These are phyloP conservation scores for Geopemphigus sp. DNA, from an alignment of 1,140 invertebrate genomes.

Conservation along the genomic window DNA sequence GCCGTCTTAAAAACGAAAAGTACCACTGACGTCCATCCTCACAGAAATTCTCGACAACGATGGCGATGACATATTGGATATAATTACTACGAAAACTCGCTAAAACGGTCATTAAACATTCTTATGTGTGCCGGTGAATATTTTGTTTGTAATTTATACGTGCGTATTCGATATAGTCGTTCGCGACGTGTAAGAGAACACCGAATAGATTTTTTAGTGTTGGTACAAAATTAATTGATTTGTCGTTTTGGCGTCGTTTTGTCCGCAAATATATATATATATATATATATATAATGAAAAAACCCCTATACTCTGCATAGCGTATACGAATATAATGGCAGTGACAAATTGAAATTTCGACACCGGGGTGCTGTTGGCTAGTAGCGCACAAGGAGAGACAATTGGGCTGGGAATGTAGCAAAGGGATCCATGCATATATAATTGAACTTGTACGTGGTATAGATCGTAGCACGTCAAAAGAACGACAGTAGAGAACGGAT, in stretches of 20 bases:
- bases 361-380: no score
- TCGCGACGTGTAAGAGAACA: neutral
- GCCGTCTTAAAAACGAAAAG: neutral
- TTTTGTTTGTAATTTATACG: neutral
- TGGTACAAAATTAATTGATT: neutral
- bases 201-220: neutral
- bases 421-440: constrained; percentile 1
- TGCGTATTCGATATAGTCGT: neutral
- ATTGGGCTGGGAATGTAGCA: neutral
- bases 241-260: neutral
- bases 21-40: no score
- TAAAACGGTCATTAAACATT: neutral
- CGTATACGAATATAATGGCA: no score
- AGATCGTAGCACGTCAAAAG: constrained; percentile 28
- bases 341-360: constrained; percentile 20
- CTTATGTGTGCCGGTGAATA: neutral
- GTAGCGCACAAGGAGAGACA: neutral
- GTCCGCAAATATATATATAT: no score
- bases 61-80: no score
- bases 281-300: no score
- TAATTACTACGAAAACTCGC: neutral
- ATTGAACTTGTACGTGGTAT: constrained; percentile 34
- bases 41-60: neutral
- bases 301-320: no score
- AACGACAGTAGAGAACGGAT: constrained; percentile 14